Evolutionary conservation across 2,797 vertebrate species (phyloP), one percentile per base, ranked within the genome.

Genomic region (Chiloscyllium punctatum): DNA sequence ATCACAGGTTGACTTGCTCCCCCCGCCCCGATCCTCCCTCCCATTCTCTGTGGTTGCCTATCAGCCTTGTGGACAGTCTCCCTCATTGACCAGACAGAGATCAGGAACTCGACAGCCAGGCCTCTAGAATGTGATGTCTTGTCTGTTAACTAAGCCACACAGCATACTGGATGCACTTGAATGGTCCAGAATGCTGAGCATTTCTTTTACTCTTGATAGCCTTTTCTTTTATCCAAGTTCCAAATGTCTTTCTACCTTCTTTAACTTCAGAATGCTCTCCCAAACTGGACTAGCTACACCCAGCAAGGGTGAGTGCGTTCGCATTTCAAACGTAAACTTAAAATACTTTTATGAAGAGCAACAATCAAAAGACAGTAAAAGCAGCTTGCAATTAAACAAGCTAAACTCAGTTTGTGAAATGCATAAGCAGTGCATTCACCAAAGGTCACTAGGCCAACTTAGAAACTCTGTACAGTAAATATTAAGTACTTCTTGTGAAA

Each of bases 371-470:
- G 71, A 69, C 94, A 74, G 48, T 74, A 48, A 94, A 72, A 71
- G 7, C 66, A 69, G 69, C 69, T n/a, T 95, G 94, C 71, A 95
- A 95, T 57, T 51, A 74, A 21, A 95, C 42, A 94, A 94, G 68
- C 71, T 94, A 94, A 48, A 95, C 71, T 95, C 74, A 3, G 30
- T 74, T 95, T 77, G 71, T 53, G 96, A 97, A 97, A 96, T 96
- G 97, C 96, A 96, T 97, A 97, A 97, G 96, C 97, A 96, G 97
- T 97, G 96, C 98, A 97, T 98, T 98, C 98, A 98, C 98, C 98
- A 99, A 99, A 99, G 98, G 98, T 98, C 98, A 98, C 97, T 98
- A 98, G 98, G 98, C 98, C 98, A 98, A 97, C 98, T 98, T 98
- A 97, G 97, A 98, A 97, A 97, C 98, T 97, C 98, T 98, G 97